Conservation (phyloP, 64 coral and sea anemone species). For the Actinia equina region DNA sequence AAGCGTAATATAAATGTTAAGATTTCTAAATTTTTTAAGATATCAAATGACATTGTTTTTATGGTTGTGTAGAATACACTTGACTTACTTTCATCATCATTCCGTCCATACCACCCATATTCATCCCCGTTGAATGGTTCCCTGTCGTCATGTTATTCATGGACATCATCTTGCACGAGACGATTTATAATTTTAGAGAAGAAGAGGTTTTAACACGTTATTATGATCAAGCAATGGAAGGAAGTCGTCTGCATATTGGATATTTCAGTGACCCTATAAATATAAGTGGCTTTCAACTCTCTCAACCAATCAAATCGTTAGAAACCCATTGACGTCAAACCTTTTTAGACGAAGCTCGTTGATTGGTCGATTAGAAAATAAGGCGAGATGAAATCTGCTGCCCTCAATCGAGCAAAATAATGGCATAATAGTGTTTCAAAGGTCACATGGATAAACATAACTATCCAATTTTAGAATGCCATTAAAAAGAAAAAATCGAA, state of each 20-base stretch:
- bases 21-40: not conserved
- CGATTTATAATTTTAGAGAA: too few relatives aligned
- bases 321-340: not conserved
- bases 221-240: not conserved
- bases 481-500: too few relatives aligned
- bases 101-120: not conserved
- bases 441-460: too few relatives aligned
- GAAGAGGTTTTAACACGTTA: not conserved
- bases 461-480: too few relatives aligned
- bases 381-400: not conserved
- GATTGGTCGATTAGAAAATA: not conserved
- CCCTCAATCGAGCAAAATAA: too few relatives aligned
- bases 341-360: not conserved
- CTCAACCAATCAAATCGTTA: not conserved
- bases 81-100: conserved; percentile 5
- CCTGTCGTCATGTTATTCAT: not conserved
- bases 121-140: not conserved
- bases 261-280: too few relatives aligned
- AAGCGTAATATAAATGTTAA: not conserved
- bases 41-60: not conserved
- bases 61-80: not conserved
- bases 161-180: not conserved
- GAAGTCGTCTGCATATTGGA: not conserved
- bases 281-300: not conserved
- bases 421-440: too few relatives aligned